Evolutionary conservation across 2,797 vertebrate genomes (phyloP), one percentile per base, ranked within the genome.

Genomic region (Astyanax mexicanus): DNA sequence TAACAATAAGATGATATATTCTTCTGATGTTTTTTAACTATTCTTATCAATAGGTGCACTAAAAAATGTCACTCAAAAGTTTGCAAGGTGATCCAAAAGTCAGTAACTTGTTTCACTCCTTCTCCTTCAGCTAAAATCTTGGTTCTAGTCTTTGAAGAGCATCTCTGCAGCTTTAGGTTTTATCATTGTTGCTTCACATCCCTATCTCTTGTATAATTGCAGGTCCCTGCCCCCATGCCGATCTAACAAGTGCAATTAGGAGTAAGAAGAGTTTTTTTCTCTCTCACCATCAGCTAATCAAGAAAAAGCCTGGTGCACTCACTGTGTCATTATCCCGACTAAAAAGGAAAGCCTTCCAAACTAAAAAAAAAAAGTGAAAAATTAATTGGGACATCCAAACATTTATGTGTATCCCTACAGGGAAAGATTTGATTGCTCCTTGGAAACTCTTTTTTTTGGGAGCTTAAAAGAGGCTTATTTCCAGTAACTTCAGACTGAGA

Each of bases 201-300:
- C 80, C 77, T 64, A 42, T 54, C 64, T 75, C 76, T 58, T 68
- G 69, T 81, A 79, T 89, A 89, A 91, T 89, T 86, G 87, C 77
- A 76, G 80, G 64, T 80, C 61, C 8, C 13, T 54, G 38, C 67
- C 84, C 86, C 73, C 64, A 79, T 77, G 29, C 65, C 72, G 84
- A 83, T 88, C 88, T 88, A 88, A 86, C 79, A 79, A 75, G 80
- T 82, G 86, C 86, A 89, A 87, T 90, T 89, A 84, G 80, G 52
- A 67, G 27, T 19, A 61, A 81, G 62, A 73, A 73, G 83, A 38
- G 13, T 57, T 68, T 55, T 84, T 88, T 81, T 70, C n/a, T 72
- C 83, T 74, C 60, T 32, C 62, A 84, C 68, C 6, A 80, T 87
- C 72, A 69, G 75, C 55, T 87, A 86, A 91, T 86, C 78, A 89